Percentiles rank a stretch among this genome's conserved stretches.
Conservation (phyloP, 2,113 vertebrate genomes). For the Brachionichthys hirsutus region DNA sequence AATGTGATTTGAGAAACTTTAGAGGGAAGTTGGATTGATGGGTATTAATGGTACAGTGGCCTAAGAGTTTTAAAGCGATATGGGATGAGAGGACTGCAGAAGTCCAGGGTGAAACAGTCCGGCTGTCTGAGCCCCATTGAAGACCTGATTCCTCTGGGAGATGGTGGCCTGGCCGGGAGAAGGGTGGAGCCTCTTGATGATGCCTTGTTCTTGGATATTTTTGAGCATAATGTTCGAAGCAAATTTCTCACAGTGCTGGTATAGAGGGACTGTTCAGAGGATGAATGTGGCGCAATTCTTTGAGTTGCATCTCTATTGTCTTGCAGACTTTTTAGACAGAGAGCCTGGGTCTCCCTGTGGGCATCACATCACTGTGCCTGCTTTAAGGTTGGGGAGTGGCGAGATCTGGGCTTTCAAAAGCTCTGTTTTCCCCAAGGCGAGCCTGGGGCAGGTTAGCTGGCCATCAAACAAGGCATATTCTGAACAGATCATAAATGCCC, state of each 20-base stretch:
- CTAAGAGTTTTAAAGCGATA: too few relatives aligned
- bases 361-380: slow-evolving; percentile 48
- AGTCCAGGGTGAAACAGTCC: too few relatives aligned
- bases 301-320: slow-evolving; percentile 44
- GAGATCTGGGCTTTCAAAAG: slow-evolving; percentile 53
- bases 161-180: too few relatives aligned
- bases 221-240: slow-evolving; percentile 10
- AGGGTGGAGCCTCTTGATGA: too few relatives aligned
- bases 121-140: too few relatives aligned
- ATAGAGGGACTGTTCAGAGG: slow-evolving; percentile 33
- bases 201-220: too few relatives aligned
- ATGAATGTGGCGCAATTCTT: slow-evolving; percentile 41
- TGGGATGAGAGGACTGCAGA: not conserved
- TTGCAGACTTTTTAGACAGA: slow-evolving; percentile 51
- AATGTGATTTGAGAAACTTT: too few relatives aligned
- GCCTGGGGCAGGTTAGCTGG: slow-evolving; percentile 61
- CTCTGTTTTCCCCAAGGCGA: slow-evolving; percentile 55
- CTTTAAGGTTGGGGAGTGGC: slow-evolving; percentile 61
- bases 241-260: slow-evolving; percentile 34
- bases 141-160: too few relatives aligned
- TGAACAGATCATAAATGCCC: slow-evolving; percentile 53
- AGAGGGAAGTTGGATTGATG: too few relatives aligned
- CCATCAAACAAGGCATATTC: slow-evolving; percentile 62
- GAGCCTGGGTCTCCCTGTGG: slow-evolving; percentile 49
- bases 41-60: too few relatives aligned